Evolutionary conservation across 2,888 invertebrate genomes (phyloP), one percentile per base, ranked within the genome.

Genomic region (Gandaritis pyraliata): DNA sequence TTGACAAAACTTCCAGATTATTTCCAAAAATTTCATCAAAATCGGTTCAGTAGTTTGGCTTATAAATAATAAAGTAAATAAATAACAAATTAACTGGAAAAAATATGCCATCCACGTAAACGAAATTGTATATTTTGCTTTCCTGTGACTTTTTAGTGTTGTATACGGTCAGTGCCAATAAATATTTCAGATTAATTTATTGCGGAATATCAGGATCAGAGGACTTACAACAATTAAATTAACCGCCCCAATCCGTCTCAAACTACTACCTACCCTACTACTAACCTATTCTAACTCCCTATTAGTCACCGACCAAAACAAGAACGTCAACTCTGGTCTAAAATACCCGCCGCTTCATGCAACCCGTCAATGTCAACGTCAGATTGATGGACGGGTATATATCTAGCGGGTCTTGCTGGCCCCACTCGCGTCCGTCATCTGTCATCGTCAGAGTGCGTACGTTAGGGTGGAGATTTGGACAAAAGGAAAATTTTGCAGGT

Each of bases 311-410:
- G 7, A 33, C 65, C 57, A 67, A 72, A 64, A 48, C 61, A 64
- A 65, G 65, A 69, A 61, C 69, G 58, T 60, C 61, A 64, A 60
- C 50, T 58, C 30, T 15, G 67, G 71, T 73, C 70, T 61, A 65
- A 76, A 78, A 75, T 75, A 78, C 72, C 67, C 72, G 71, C 71
- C 76, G 73, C 78, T 80, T 77, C 78, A 76, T 78, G 79, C 80
- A 80, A 85, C 82, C 82, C 83, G 86, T 85, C 88, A 84, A 78
- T 79, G 82, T 82, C 83, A 77, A 67, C 72, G 68, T 71, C 58
- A 75, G 82, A 85, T 85, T 85, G 87, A 86, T 87, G 81, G 86
- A 64, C 65, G 65, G 54, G 58, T 64, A 54, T 63, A 64, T 61
- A 58, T 64, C 64, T 55, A 43, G 52, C 18, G 54, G 64, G 66